Evolutionary conservation across 1,140 invertebrate species (phyloP).

Genomic region (Brachionus manjavacas): DNA sequence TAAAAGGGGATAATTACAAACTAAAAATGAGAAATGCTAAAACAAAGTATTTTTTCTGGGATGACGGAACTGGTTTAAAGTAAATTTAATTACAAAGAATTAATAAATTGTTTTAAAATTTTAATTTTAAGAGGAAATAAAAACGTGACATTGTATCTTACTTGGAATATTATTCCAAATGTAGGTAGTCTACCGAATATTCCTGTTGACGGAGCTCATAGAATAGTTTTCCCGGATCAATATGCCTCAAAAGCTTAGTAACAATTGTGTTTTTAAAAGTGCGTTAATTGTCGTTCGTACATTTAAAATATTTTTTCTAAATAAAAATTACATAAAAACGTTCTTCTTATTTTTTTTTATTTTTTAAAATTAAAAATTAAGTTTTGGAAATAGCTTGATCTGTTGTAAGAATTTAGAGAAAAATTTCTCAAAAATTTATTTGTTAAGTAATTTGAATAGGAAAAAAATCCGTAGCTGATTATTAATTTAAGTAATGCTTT

Average conservation of each 20-base stretch:
- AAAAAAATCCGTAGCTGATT: too few relatives aligned
- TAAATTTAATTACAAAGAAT: too few relatives aligned
- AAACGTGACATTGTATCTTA: slow-evolving; percentile 85
- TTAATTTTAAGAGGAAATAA: slow-evolving; percentile 73
- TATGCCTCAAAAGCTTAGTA: slow-evolving; percentile 5
- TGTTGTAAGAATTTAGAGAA: too few relatives aligned
- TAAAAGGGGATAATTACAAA: slow-evolving; percentile 82
- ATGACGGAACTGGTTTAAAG: slow-evolving; percentile 94
- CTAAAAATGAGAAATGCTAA: slow-evolving; percentile 88
- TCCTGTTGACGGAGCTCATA: slow-evolving; percentile 72
- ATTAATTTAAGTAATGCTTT: too few relatives aligned
- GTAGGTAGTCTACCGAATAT: slow-evolving; percentile 85
- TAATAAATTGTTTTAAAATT: slow-evolving; percentile 35
- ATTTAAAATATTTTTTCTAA: background rate
- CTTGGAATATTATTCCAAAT: slow-evolving; percentile 98
- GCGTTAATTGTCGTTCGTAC: background rate
- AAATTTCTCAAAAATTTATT: too few relatives aligned
- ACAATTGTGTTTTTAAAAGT: background rate
- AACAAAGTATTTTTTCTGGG: slow-evolving; percentile 99
- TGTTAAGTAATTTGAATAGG: too few relatives aligned
- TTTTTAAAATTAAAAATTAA: background rate
- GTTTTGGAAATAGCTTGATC: too few relatives aligned
- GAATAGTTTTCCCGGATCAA: slow-evolving; percentile 73
- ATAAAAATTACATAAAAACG: background rate
- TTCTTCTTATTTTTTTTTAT: background rate